phyloP scores from a whole-genome alignment of 2,113 vertebrate species.

The Sclerurus mexicanus region DNA sequence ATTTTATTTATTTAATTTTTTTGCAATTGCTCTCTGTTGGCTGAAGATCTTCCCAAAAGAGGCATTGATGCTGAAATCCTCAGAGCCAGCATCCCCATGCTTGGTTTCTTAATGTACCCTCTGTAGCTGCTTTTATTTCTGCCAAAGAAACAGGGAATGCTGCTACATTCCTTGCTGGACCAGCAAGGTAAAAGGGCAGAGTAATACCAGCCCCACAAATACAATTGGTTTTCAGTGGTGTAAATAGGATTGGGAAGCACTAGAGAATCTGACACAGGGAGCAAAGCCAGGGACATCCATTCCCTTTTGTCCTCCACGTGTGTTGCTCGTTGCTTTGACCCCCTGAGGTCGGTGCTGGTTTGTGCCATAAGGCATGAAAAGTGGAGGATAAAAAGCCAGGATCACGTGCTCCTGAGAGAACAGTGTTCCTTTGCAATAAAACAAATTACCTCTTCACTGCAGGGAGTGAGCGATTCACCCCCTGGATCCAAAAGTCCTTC shows the following conservation, averaged over 20 bases:
- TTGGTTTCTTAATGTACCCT: background rate
- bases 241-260: background rate
- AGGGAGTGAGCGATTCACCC: background rate
- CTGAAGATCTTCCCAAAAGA: background rate
- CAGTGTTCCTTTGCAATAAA: background rate
- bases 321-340: background rate
- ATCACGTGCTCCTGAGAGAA: background rate
- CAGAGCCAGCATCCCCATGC: background rate
- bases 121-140: background rate
- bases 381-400: background rate
- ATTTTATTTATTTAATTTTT: too few species aligned
- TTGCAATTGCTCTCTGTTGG: background rate
- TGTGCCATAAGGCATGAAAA: background rate
- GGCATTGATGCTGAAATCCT: background rate
- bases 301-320: background rate
- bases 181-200: background rate
- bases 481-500: background rate
- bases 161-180: background rate
- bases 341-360: background rate
- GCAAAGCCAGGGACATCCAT: background rate
- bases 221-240: background rate
- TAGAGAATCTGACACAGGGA: background rate
- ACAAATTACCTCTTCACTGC: background rate
- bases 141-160: background rate
- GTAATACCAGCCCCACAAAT: background rate